phyloP scores from a whole-genome alignment of 2,113 vertebrate genomes.

The Stegostoma tigrinum region DNA sequence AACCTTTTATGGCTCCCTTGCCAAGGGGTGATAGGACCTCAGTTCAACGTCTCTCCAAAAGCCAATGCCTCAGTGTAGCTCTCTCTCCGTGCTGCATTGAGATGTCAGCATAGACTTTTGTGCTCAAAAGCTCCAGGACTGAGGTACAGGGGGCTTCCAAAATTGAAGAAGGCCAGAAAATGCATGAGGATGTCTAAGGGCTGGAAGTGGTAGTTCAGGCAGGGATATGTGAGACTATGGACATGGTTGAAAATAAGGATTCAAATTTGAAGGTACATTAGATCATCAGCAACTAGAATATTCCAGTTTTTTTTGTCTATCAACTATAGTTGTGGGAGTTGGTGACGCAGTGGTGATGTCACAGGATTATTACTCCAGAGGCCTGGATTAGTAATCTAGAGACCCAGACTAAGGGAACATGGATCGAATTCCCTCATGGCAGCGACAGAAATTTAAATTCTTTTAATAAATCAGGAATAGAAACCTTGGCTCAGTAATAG shows the following conservation, averaged over 20 bases:
- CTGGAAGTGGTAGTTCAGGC: background rate
- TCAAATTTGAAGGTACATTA: background rate
- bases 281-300: background rate
- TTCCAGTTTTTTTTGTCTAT: background rate
- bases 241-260: background rate
- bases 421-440: too few relatives aligned
- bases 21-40: background rate
- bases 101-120: background rate
- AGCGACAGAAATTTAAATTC: too few relatives aligned
- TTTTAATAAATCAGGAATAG: too few relatives aligned
- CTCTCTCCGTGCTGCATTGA: background rate
- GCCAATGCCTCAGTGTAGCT: background rate
- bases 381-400: too few relatives aligned
- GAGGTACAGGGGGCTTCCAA: background rate
- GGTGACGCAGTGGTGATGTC: too few relatives aligned
- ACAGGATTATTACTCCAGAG: too few relatives aligned
- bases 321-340: background rate
- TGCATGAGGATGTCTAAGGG: background rate
- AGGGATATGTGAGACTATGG: background rate
- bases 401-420: too few relatives aligned
- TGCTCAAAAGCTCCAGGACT: background rate
- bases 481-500: too few relatives aligned
- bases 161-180: background rate
- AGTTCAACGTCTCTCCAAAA: background rate
- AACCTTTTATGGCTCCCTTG: background rate